Evolutionary conservation across 2,888 invertebrate genomes (phyloP), one percentile per base, ranked within the genome.

Genomic region (Pristionchus mayeri): DNA sequence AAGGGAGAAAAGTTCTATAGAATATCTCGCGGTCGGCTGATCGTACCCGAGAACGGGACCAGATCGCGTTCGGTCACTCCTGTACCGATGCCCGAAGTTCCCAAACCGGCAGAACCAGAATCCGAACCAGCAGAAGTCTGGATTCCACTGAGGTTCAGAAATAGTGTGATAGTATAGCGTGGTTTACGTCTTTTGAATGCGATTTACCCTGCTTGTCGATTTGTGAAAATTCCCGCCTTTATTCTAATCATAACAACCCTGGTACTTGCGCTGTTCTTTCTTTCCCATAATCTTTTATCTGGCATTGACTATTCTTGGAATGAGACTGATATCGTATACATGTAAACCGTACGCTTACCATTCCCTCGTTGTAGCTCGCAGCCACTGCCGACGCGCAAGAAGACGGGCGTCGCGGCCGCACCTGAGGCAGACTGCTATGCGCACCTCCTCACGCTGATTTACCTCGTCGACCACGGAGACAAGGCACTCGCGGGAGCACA

Each of bases 381-480:
- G 63, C 81, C 81, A 6, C 52, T 75, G 13, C 80, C 84, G 79
- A 24, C 85, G 48, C 86, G 86, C n/a, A 67, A 85, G 82, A 88
- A 86, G 84, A 60, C 87, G 37, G 54, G 80, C 18, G 60, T 48
- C 48, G 83, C 87, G 9, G 85, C 87, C 2, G 85, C 86, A 2
- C 83, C 86, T 13, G 91, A 91, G 85, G 87, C 88, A 0, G 91
- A 92, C 81, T 86, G 88, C 50, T 92, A 91, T 86, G n/a, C 91
- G 48, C 89, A 91, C 48, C 86, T 92, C 13, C 86, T 92, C n/a
- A 86, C 88, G n/a, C 78, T 91, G 16, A 60, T 91, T 60, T 88
- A 88, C 85, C 85, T 91, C 24, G 85, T 88, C 44, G 88, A 88
- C 37, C 86, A 86, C 71, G 86, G 88, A 57, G 87, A 86, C 44